These are phyloP conservation scores for Falco novaeseelandiae DNA, from an alignment of 2,797 vertebrate species.

Conservation along the genomic window DNA sequence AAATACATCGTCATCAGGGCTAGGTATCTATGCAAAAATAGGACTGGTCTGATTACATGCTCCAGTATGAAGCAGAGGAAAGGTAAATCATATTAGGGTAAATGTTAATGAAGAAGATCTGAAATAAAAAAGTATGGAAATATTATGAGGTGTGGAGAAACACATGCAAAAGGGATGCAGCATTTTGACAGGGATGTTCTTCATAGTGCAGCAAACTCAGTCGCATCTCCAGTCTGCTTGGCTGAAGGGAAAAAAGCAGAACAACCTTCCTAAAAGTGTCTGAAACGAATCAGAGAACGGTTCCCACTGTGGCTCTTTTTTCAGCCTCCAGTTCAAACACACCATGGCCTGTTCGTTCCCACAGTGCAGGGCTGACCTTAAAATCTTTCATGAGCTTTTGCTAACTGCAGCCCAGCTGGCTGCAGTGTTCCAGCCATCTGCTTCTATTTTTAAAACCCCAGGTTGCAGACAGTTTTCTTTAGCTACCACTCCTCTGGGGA, in stretches of 20 bases:
- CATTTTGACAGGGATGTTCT: neutral
- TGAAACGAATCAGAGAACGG: neutral
- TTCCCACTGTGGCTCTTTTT: slow-evolving; percentile 4
- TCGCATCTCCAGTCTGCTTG: neutral
- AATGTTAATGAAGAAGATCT: neutral
- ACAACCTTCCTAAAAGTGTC: neutral
- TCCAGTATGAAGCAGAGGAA: neutral
- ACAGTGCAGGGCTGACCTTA: slow-evolving; percentile 54
- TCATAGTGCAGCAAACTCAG: neutral
- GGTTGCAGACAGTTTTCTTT: slow-evolving; percentile 35
- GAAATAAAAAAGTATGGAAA: neutral
- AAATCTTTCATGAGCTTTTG: neutral
- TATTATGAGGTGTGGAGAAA: neutral
- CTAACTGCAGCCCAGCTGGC: slow-evolving; percentile 23
- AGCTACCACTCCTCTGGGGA: neutral
- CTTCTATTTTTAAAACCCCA: slow-evolving; percentile 55
- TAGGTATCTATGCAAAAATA: neutral
- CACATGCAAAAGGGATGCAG: neutral
- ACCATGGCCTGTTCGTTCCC: slow-evolving; percentile 13
- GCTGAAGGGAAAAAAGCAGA: neutral
- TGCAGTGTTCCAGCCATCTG: neutral
- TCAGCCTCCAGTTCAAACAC: neutral
- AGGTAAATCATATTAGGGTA: neutral
- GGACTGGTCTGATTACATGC: neutral
- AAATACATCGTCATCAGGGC: neutral